Conservation (phyloP, 1,140 invertebrate species). For the Venturia canescens region DNA sequence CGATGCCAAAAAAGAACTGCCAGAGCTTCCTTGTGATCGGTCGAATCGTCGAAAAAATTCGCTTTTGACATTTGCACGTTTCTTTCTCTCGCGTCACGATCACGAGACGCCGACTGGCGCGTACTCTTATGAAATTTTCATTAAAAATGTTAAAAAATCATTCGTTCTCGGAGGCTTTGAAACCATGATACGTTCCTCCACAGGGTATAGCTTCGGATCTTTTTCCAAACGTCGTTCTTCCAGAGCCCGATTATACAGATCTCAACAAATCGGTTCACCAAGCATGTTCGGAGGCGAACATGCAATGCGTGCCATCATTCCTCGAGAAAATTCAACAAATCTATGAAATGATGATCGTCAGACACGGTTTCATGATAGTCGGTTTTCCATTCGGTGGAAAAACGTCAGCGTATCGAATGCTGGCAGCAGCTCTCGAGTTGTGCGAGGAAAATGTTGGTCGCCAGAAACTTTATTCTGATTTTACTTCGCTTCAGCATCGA, state of each 20-base stretch:
- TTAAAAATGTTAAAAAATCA: too few relatives aligned
- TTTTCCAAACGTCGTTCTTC: slow-evolving; percentile 89
- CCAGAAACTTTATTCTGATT: slow-evolving; percentile 17
- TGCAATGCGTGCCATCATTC: slow-evolving; percentile 91
- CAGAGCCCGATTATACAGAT: slow-evolving; percentile 82
- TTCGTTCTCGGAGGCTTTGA: too few relatives aligned
- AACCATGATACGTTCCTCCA: background rate
- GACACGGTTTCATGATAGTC: slow-evolving; percentile 93
- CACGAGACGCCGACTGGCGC: too few relatives aligned
- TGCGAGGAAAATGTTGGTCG: slow-evolving; percentile 86
- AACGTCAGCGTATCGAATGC: slow-evolving; percentile 85
- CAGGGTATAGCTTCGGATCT: slow-evolving; percentile 95
- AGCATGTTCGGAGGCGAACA: slow-evolving; percentile 85
- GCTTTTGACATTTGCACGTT: too few relatives aligned
- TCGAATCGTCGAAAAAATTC: too few relatives aligned
- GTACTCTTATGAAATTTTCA: too few relatives aligned
- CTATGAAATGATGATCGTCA: slow-evolving; percentile 97
- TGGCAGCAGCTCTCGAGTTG: slow-evolving; percentile 87
- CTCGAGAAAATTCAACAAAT: slow-evolving; percentile 94
- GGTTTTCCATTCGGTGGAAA: slow-evolving; percentile 95
- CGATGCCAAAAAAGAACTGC: too few relatives aligned
- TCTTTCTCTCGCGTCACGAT: too few relatives aligned
- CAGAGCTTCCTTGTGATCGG: too few relatives aligned
- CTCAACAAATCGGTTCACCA: slow-evolving; percentile 79
- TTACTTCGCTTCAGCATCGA: background rate